Percentiles rank a stretch among this genome's conserved stretches.
Conservation (phyloP, 2,113 vertebrate species). For the Balaenoptera acutorostrata region DNA sequence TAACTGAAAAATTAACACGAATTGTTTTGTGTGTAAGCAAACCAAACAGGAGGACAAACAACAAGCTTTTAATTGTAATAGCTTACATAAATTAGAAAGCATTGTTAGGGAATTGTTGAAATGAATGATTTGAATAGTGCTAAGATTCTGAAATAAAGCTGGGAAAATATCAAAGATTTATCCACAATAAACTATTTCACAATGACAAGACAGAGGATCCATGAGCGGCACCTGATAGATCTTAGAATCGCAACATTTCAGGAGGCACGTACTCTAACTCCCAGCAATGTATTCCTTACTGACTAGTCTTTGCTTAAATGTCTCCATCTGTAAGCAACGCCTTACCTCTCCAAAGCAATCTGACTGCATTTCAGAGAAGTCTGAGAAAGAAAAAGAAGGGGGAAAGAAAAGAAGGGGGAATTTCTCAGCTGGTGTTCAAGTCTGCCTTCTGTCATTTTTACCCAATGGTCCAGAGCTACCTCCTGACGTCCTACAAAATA, state of each 20-base stretch:
- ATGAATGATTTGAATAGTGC: background rate
- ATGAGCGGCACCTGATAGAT: background rate
- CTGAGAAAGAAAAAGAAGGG: background rate
- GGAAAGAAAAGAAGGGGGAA: background rate
- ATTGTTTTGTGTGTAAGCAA: background rate
- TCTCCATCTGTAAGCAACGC: background rate
- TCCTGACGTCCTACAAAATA: background rate
- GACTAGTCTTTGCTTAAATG: background rate
- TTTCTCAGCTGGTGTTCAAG: background rate
- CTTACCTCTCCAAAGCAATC: background rate
- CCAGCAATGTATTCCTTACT: accelerated
- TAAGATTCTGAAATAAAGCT: background rate
- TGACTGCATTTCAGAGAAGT: background rate
- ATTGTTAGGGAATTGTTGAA: background rate
- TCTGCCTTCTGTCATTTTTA: background rate
- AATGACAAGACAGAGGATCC: background rate
- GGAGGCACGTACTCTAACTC: accelerated
- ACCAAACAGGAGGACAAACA: background rate
- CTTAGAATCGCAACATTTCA: background rate
- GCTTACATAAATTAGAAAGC: background rate
- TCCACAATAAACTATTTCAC: background rate
- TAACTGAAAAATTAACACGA: background rate
- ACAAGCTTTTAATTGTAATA: background rate
- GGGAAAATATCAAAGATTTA: background rate
- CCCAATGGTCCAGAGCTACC: background rate